These are phyloP conservation scores for Dusona sp. DNA, from an alignment of 2,888 invertebrate species.

Conservation along the genomic window DNA sequence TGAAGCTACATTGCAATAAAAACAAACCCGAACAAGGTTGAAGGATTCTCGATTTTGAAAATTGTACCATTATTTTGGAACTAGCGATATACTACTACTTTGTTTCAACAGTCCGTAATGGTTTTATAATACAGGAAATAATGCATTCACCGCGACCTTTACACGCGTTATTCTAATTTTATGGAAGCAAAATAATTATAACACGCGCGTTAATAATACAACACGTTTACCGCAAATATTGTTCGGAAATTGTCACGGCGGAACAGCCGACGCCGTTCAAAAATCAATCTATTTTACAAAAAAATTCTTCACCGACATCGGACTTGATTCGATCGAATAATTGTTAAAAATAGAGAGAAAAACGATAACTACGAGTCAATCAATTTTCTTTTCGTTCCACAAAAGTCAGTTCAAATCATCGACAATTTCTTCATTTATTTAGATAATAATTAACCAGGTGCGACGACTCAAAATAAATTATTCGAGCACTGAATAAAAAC, in stretches of 20 bases:
- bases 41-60: background rate
- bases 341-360: background rate
- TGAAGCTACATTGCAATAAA: no score
- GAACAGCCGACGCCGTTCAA: conserved; percentile 31
- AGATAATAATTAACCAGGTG: no score
- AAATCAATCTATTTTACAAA: background rate
- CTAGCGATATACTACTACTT: background rate
- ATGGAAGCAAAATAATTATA: conserved; percentile 5
- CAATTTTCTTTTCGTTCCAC: no score
- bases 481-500: no score
- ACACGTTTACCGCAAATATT: conserved; percentile 37
- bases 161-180: background rate
- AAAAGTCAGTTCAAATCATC: no score
- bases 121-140: background rate
- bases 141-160: background rate
- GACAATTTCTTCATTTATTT: no score
- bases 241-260: conserved; percentile 39
- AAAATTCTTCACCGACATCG: background rate
- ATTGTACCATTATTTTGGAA: background rate
- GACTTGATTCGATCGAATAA: no score
- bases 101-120: background rate
- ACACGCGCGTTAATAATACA: conserved; percentile 26
- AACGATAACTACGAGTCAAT: no score
- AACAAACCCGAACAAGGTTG: no score
- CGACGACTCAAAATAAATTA: no score